These are phyloP conservation scores for Protonemura montana DNA, from an alignment of 2,888 invertebrate genomes.

Conservation along the genomic window DNA sequence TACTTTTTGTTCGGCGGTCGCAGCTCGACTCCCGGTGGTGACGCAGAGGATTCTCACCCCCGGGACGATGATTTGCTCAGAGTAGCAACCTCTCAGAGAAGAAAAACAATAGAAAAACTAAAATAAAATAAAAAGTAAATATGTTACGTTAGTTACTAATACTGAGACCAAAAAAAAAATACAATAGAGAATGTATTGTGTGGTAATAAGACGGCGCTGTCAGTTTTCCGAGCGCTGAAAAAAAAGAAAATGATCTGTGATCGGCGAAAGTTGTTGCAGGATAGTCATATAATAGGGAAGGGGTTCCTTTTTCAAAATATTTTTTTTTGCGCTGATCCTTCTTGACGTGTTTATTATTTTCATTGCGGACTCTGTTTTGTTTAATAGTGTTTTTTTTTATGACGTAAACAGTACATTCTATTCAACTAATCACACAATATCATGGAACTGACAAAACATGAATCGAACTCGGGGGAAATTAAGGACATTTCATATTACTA, in stretches of 20 bases:
- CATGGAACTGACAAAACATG: neutral
- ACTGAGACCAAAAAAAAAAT: no score
- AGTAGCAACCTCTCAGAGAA: neutral
- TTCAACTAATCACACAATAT: neutral
- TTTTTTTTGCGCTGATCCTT: neutral
- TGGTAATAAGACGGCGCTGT: no score
- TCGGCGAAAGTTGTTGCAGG: neutral
- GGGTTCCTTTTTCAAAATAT: neutral
- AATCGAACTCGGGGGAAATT: neutral
- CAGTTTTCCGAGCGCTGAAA: no score
- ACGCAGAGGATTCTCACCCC: neutral
- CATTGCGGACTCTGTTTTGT: neutral
- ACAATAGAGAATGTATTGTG: no score
- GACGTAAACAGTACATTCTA: neutral
- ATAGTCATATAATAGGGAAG: neutral
- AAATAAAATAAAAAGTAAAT: no score
- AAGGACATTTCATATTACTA: neutral
- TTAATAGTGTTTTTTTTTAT: neutral
- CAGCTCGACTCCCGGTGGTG: neutral
- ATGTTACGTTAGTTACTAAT: no score
- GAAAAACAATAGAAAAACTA: neutral
- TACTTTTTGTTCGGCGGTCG: neutral
- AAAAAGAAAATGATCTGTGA: no score
- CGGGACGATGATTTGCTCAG: neutral
- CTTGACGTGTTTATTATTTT: neutral